Percentiles rank a stretch among this genome's conserved stretches.
These are phyloP conservation scores for Phortica variegata DNA, from an alignment of 1,140 invertebrate species.

Conservation along the genomic window DNA sequence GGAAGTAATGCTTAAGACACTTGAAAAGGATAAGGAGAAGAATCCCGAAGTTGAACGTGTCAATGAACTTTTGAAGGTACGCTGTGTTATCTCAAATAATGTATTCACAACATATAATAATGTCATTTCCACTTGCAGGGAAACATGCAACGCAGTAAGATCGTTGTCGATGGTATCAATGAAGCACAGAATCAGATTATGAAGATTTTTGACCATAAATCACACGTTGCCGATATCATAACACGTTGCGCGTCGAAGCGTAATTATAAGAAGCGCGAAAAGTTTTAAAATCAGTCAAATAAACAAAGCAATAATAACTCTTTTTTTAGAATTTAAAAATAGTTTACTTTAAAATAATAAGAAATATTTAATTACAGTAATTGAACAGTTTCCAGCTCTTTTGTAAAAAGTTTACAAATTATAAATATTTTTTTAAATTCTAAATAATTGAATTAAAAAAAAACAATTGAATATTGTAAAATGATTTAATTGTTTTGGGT, in stretches of 20 bases:
- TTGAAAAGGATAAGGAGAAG: constrained; percentile 67
- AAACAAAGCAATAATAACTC: constrained; percentile 17
- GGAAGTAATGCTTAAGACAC: constrained; percentile 63
- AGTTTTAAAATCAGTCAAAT: constrained; percentile 54
- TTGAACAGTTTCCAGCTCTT: constrained; percentile 3
- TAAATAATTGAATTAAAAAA: not conserved
- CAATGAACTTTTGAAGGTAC: constrained; percentile 76
- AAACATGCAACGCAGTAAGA: constrained; percentile 91
- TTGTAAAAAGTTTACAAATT: not conserved
- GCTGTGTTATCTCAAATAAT: not conserved
- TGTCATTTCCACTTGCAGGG: constrained; percentile 63
- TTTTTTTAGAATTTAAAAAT: constrained; percentile 13
- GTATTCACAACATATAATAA: not conserved
- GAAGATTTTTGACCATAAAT: constrained; percentile 89
- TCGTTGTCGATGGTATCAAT: constrained; percentile 86
- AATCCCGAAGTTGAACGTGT: constrained; percentile 70
- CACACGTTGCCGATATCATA: constrained; percentile 83
- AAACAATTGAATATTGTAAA: not conserved
- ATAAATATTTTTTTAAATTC: not conserved
- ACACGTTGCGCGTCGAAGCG: constrained; percentile 86
- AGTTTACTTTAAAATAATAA: constrained; percentile 12
- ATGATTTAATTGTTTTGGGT: no score
- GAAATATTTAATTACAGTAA: not conserved
- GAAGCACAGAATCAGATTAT: constrained; percentile 85
- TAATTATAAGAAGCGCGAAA: constrained; percentile 84